phyloP scores from a whole-genome alignment of 1,140 invertebrate species.

The Trichoplusia ni region DNA sequence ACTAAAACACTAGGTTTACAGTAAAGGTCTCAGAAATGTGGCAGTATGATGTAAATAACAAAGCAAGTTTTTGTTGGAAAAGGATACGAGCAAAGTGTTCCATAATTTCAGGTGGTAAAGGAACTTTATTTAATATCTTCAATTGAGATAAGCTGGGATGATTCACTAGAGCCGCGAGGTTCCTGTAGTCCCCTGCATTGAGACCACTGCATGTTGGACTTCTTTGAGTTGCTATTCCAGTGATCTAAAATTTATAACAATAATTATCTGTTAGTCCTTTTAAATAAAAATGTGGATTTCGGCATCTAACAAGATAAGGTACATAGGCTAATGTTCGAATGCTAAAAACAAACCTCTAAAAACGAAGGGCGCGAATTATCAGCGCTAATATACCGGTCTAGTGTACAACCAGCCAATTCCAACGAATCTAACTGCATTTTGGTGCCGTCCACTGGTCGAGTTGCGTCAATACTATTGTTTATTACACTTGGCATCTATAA shows the following conservation, averaged over 20 bases:
- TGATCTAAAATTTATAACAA: slow-evolving; percentile 68
- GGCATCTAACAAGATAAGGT: too few species aligned
- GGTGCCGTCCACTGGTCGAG: slow-evolving; percentile 60
- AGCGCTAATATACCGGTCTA: slow-evolving; percentile 86
- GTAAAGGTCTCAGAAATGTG: not conserved
- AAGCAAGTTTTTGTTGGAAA: too few species aligned
- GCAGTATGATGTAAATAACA: not conserved
- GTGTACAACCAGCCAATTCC: slow-evolving; percentile 87
- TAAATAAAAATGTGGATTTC: too few species aligned
- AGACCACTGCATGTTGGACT: slow-evolving; percentile 92
- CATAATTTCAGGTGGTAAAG: slow-evolving; percentile 94
- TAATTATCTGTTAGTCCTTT: slow-evolving; percentile 61
- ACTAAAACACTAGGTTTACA: not conserved
- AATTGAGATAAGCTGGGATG: slow-evolving; percentile 89
- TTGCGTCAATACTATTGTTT: slow-evolving; percentile 53
- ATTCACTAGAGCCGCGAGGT: slow-evolving; percentile 85
- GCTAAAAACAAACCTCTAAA: slow-evolving; percentile 71
- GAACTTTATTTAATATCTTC: slow-evolving; percentile 90
- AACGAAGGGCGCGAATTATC: slow-evolving; percentile 88
- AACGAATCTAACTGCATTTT: slow-evolving; percentile 85
- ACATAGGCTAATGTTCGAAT: too few species aligned
- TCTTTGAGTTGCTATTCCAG: slow-evolving; percentile 82
- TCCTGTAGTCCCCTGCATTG: slow-evolving; percentile 95
- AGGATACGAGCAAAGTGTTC: slow-evolving; percentile 97
- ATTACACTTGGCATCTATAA: slow-evolving; percentile 71